Evolutionary conservation across 2,888 invertebrate species (phyloP).

Genomic region (Drosophila infuscata): DNA sequence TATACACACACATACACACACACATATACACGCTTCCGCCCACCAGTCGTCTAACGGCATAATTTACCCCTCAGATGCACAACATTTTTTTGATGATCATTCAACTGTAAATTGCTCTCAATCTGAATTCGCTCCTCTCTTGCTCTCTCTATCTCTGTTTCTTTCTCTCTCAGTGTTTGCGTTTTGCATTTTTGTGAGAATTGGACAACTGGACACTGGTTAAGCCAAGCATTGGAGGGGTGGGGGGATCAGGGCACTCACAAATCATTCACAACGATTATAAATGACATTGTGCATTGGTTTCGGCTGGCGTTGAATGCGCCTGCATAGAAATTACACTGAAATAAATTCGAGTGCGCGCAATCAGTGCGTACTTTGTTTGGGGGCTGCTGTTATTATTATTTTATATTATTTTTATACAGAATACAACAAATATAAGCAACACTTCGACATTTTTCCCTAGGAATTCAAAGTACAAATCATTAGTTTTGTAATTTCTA

Average conservation of each 20-base stretch:
- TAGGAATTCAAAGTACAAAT: neutral
- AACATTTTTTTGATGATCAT: slow-evolving; percentile 38
- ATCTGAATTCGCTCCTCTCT: slow-evolving; percentile 19
- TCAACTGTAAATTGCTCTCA: slow-evolving; percentile 66
- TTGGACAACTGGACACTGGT: slow-evolving; percentile 49
- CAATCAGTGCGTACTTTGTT: slow-evolving; percentile 53
- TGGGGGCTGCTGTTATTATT: neutral
- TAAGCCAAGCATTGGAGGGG: neutral
- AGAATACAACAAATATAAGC: too few species aligned
- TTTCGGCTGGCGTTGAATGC: slow-evolving; percentile 56
- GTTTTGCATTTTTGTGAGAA: slow-evolving; percentile 40
- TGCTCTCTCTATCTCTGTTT: slow-evolving; percentile 34
- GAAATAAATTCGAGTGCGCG: slow-evolving; percentile 32
- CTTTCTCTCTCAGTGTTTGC: neutral
- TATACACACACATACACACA: neutral
- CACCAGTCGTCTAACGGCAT: slow-evolving; percentile 47
- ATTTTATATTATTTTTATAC: neutral
- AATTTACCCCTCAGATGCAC: slow-evolving; percentile 40
- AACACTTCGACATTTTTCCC: too few species aligned
- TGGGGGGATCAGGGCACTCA: slow-evolving; percentile 10
- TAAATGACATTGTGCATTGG: slow-evolving; percentile 76
- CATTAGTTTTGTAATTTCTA: neutral
- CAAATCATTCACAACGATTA: slow-evolving; percentile 69
- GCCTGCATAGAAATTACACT: slow-evolving; percentile 62
- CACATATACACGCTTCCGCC: slow-evolving; percentile 49